phyloP scores from a whole-genome alignment of 2,113 vertebrate species.

The Mormyrus lacerda region DNA sequence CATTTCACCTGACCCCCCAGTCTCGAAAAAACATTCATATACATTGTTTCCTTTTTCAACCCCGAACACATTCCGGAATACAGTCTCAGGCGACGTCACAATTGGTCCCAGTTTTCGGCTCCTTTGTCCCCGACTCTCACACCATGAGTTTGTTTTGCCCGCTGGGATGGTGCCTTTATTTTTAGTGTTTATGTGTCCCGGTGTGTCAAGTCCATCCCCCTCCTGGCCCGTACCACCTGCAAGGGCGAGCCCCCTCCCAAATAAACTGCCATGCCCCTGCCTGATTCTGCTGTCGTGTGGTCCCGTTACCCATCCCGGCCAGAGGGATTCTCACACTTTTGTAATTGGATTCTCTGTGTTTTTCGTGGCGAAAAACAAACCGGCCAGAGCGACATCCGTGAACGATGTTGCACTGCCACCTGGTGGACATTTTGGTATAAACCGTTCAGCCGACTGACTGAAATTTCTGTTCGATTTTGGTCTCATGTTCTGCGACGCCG shows the following conservation, averaged over 20 bases:
- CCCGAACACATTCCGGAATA: neutral
- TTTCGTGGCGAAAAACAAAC: neutral
- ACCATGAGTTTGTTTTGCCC: neutral
- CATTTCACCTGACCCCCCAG: neutral
- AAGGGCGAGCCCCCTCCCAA: neutral
- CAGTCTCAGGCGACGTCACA: neutral
- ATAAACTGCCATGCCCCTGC: neutral
- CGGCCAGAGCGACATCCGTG: neutral
- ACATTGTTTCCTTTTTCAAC: neutral
- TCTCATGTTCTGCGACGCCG: neutral
- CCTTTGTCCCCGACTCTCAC: neutral
- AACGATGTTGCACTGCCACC: conserved; percentile 47
- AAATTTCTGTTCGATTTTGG: neutral
- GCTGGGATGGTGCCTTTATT: neutral
- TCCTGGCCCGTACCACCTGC: neutral
- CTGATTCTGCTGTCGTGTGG: neutral
- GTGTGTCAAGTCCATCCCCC: neutral
- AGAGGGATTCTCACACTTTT: neutral
- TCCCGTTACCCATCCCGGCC: neutral
- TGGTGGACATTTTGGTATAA: conserved; percentile 37
- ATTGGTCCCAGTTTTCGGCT: neutral
- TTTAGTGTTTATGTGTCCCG: neutral
- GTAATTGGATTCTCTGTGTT: neutral
- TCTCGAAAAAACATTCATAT: neutral
- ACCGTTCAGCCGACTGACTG: neutral